phyloP scores from a whole-genome alignment of 2,888 invertebrate species.

The Pachycephus smyrnensis region DNA sequence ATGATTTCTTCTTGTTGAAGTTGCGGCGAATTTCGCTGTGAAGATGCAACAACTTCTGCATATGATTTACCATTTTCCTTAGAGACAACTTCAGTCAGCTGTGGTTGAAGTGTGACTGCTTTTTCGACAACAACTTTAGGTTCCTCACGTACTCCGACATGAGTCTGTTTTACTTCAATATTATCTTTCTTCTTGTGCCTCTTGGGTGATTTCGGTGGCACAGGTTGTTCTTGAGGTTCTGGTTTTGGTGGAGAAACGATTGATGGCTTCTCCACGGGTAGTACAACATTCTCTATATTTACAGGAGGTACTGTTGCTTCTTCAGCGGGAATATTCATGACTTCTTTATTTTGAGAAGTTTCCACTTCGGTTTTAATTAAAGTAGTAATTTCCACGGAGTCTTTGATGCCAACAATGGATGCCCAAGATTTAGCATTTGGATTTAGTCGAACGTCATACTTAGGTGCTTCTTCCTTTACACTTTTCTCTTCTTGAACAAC shows the following conservation, averaged over 20 bases:
- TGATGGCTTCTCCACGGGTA: neutral
- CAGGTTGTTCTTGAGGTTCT: slow-evolving; percentile 17
- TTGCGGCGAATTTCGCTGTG: slow-evolving; percentile 64
- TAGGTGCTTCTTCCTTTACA: slow-evolving; percentile 13
- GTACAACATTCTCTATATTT: neutral
- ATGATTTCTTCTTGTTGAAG: slow-evolving; percentile 46
- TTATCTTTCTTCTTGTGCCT: slow-evolving; percentile 32
- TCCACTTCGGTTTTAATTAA: slow-evolving; percentile 18
- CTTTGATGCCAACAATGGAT: slow-evolving; percentile 44
- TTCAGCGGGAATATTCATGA: slow-evolving; percentile 5
- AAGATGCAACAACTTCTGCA: slow-evolving; percentile 74
- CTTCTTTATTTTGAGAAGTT: slow-evolving; percentile 20
- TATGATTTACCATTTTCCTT: slow-evolving; percentile 75
- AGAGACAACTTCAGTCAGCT: slow-evolving; percentile 1
- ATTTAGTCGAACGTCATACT: slow-evolving; percentile 28
- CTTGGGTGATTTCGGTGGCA: slow-evolving; percentile 18
- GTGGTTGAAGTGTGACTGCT: slow-evolving; percentile 4
- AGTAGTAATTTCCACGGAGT: slow-evolving; percentile 16
- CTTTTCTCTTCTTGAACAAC: neutral
- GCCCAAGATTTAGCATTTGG: slow-evolving; percentile 55
- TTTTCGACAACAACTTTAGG: slow-evolving; percentile 6
- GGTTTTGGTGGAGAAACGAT: slow-evolving; percentile 9
- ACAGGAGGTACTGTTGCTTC: slow-evolving; percentile 3
- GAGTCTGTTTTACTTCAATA: neutral
- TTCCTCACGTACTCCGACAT: neutral